Base-by-base conservation (phyloP, 2,797 vertebrate species). In the Eleutherodactylus coqui region DNA sequence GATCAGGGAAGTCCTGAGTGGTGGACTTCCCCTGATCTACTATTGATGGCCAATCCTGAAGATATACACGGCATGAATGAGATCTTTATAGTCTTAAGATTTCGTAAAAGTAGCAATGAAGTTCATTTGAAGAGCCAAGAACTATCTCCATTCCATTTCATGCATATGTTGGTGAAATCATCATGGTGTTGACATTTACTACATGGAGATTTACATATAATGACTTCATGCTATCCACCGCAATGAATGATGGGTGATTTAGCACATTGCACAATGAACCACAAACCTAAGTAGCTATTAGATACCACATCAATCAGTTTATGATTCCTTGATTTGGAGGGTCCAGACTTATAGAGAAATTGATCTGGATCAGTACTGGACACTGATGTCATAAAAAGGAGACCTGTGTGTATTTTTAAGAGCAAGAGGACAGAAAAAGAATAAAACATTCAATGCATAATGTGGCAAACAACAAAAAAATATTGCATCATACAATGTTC, bases 241-340 rank as follows among this genome's bases (percentile, higher is more conserved):
- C 75, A 78, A 16, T 69, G 47, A 49, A 81, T 60, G 67, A 55
- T n/a, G 47, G 29, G 19, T 83, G 82, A 79, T 70, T 41, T 21
- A 32, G 43, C 82, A 79, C n/a, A 91, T 91, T 91, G 91, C 89
- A 77, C 90, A 78, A 55, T 77, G 91, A 90, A 91, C 92, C 93
- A 95, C 96, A 94, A 92, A 98, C 97, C 97, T 94, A 98, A 93
- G 93, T 96, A 97, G 94, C 97, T 97, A 96, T 95, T 95, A 89
- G 91, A 93, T 90, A 92, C 93, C 90, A 98, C 90, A 92, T 94
- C 93, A 77, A 91, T 87, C 82, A 89, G 70, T 69, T 88, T 93
- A 91, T 91, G 89, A 90, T 90, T 88, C 89, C 87, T 92, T 87
- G 89, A 89, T 90, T 89, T 89, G 78, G 94, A 92, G 90, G 95